phyloP scores from a whole-genome alignment of 2,113 vertebrate genomes.

The Dipodomys spectabilis region DNA sequence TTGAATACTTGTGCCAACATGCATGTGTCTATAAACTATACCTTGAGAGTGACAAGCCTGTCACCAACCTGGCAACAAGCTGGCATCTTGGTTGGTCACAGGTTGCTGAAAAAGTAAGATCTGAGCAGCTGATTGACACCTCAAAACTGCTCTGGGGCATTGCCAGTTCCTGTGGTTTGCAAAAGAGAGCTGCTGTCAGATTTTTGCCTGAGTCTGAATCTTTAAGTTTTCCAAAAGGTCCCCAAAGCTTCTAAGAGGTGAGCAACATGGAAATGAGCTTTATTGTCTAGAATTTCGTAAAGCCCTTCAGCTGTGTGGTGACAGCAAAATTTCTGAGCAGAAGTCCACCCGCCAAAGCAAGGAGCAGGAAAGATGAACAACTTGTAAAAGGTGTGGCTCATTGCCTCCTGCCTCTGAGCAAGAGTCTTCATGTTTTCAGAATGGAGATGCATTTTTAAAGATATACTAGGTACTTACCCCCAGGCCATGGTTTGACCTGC shows the following conservation, averaged over 20 bases:
- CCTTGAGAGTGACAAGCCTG: background rate
- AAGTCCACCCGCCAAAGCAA: background rate
- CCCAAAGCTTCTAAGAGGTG: conserved; percentile 2
- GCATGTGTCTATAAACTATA: conserved; percentile 5
- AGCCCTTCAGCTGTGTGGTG: conserved; percentile 47
- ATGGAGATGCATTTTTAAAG: conserved; percentile 72
- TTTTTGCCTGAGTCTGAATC: conserved; percentile 3
- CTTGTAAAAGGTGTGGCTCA: conserved; percentile 44
- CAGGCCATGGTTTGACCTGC: conserved; percentile 86
- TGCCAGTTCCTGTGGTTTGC: conserved; percentile 71
- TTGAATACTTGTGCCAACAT: background rate
- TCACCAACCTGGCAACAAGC: conserved; percentile 35
- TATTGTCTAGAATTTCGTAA: conserved; percentile 65
- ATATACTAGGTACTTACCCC: conserved; percentile 79
- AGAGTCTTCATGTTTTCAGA: conserved; percentile 67
- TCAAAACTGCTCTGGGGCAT: conserved; percentile 56
- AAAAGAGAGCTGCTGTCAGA: conserved; percentile 64
- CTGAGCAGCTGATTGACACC: conserved; percentile 77
- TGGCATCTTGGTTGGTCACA: conserved; percentile 77
- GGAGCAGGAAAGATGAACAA: background rate
- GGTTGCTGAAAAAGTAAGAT: conserved; percentile 72
- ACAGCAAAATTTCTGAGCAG: conserved; percentile 63
- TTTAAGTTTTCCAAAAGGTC: conserved; percentile 25
- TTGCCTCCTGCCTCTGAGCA: conserved; percentile 64
- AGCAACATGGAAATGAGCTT: conserved; percentile 67